Evolutionary conservation across 1,140 invertebrate species (phyloP).

Genomic region (Lucilia sericata): DNA sequence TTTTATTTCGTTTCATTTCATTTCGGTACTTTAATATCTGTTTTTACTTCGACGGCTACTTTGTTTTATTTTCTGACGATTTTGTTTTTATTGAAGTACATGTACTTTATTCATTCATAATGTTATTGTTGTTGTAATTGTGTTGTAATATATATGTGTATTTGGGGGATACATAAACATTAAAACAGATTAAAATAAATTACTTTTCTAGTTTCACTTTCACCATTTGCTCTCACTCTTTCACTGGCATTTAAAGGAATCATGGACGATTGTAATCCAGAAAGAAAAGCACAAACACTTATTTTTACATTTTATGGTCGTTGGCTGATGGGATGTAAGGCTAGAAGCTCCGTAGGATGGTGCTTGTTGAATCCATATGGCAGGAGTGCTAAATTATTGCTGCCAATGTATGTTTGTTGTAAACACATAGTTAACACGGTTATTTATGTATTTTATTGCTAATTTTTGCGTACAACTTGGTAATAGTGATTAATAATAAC

Average conservation of each 20-base stretch:
- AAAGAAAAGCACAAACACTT: too few species aligned
- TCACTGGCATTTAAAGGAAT: background rate
- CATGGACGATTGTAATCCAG: background rate
- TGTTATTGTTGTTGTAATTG: slow-evolving; percentile 4
- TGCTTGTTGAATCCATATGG: background rate
- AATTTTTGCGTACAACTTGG: background rate
- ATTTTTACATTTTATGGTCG: too few species aligned
- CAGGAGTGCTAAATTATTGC: background rate
- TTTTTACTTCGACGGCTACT: background rate
- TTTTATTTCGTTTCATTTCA: background rate
- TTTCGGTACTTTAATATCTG: background rate
- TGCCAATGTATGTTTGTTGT: background rate
- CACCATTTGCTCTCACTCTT: background rate
- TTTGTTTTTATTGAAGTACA: background rate
- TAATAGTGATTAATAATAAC: slow-evolving; percentile 7
- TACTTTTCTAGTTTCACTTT: slow-evolving; percentile 6
- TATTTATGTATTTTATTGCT: slow-evolving; percentile 13
- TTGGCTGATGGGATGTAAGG: too few species aligned
- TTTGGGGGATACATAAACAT: background rate
- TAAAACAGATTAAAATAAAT: slow-evolving; percentile 18
- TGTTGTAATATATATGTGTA: background rate
- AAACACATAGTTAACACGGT: slow-evolving; percentile 11
- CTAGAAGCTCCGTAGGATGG: too few species aligned
- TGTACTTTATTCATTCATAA: slow-evolving; percentile 3
- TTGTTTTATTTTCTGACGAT: background rate